Base-by-base conservation (phyloP, 2,113 vertebrate species). In the Gasterosteus aculeatus region DNA sequence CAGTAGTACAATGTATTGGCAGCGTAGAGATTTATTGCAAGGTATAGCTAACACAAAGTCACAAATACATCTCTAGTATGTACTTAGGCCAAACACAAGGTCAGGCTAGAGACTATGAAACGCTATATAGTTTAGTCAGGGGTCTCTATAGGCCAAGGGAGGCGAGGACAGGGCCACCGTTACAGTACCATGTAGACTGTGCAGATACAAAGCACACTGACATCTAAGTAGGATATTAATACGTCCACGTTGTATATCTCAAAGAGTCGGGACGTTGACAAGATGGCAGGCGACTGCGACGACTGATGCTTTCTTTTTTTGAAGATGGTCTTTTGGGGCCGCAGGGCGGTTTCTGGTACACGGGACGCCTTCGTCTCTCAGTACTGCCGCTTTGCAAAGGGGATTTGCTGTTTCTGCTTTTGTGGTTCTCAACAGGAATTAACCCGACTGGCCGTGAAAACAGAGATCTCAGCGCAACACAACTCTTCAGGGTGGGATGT, bases 41-140 rank as follows among this genome's bases (percentile, higher is more conserved):
- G 70, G 84, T 81, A 88, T 69, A 80, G 77, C 64, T 80, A 78
- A 76, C 77, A 85, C 74, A 29, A 85, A 81, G 62, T 77, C 78
- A 90, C 75, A 80, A 78, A 79, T 86, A 88, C 71, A 82, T 86
- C 69, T 89, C 78, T 91, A 85, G 67, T 85, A 84, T 85, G 77
- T 47, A 62, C 78, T 26, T 74, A 92, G 4, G 31, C 87, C 79
- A 85, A 87, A 90, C 81, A 91, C 84, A 88, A 71, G n/a, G 44
- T 83, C 33, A 80, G 69, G 72, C 83, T 77, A 77, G 70, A 81
- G 77, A 70, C 78, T 87, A 82, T 86, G 88, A 87, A 82, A 85
- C 53, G 54, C 72, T 77, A 89, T 70, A 75, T 86, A 78, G 66
- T 85, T 81, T 79, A 88, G 46, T 85, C 61, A 63, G 51, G 58